phyloP scores from a whole-genome alignment of 2,797 vertebrate species.

The Siniperca obscura region DNA sequence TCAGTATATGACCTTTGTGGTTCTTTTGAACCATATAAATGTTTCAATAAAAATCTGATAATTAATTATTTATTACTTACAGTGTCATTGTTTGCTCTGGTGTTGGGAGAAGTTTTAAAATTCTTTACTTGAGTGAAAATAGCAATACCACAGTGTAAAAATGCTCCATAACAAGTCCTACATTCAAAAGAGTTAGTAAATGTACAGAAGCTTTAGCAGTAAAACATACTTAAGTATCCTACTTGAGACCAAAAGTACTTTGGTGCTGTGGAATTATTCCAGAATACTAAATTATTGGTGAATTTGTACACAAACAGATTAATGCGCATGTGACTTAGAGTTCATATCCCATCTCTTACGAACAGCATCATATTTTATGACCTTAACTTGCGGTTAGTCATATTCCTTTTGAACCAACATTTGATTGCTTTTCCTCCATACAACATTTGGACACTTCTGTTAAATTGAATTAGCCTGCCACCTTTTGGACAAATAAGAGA shows the following conservation, averaged over 20 bases:
- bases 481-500: conserved; percentile 40
- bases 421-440: not conserved
- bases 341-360: not conserved
- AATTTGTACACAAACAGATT: not conserved
- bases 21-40: conserved; percentile 9
- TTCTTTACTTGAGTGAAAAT: not conserved
- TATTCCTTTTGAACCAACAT: not conserved
- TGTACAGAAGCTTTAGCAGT: not conserved
- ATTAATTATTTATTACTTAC: too few relatives aligned
- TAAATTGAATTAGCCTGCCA: conserved; percentile 55
- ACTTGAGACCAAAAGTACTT: not conserved
- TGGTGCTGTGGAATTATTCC: not conserved
- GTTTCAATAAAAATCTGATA: not conserved
- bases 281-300: not conserved
- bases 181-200: not conserved
- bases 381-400: not conserved
- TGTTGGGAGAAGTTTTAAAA: not conserved
- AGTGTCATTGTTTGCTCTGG: not conserved
- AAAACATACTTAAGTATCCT: not conserved
- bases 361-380: not conserved
- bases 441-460: not conserved
- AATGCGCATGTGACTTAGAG: not conserved
- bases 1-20: not conserved
- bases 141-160: not conserved
- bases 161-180: not conserved